Percentiles rank a stretch among this genome's conserved stretches.
These are phyloP conservation scores for Bostrychus sinensis DNA, from an alignment of 2,113 vertebrate genomes.

Conservation along the genomic window DNA sequence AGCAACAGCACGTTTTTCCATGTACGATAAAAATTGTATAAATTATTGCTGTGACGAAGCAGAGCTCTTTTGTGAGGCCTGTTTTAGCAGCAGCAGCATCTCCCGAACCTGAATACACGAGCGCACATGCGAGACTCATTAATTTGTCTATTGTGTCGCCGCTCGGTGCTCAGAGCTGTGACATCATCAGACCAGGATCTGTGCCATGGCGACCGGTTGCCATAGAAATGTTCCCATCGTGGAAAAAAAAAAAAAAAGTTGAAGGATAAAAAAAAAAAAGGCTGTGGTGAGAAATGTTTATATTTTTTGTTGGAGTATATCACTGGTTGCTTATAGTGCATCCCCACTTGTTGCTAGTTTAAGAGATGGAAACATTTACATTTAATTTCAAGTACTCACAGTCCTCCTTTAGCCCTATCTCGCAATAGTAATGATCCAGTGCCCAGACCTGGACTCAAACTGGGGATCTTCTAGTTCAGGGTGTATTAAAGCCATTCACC, in stretches of 20 bases:
- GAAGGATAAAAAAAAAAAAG: conserved; percentile 1
- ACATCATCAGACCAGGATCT: conserved; percentile 87
- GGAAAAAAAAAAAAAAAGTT: conserved; percentile 43
- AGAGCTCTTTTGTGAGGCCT: not conserved
- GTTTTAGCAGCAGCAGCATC: not conserved
- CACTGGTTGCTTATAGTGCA: too few species aligned
- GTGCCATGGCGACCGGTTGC: conserved; percentile 90
- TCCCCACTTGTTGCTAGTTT: too few species aligned
- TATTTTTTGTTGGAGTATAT: too few species aligned
- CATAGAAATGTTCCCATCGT: conserved; percentile 89
- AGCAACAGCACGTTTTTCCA: not conserved
- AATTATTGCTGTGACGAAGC: not conserved
- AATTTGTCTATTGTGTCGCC: conserved; percentile 23
- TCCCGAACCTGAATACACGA: not conserved
- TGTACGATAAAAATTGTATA: not conserved
- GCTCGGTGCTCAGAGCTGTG: conserved; percentile 42
- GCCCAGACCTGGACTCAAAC: too few species aligned
- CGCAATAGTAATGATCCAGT: too few species aligned
- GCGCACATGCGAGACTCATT: conserved; percentile 4
- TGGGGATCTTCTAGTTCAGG: too few species aligned
- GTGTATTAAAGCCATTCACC: too few species aligned
- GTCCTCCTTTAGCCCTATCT: too few species aligned
- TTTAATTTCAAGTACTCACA: too few species aligned
- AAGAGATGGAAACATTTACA: too few species aligned
- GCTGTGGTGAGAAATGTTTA: too few species aligned